Percentiles rank a stretch among this genome's conserved stretches.
Conservation (phyloP, 2,113 vertebrate genomes). For the Meles meles region DNA sequence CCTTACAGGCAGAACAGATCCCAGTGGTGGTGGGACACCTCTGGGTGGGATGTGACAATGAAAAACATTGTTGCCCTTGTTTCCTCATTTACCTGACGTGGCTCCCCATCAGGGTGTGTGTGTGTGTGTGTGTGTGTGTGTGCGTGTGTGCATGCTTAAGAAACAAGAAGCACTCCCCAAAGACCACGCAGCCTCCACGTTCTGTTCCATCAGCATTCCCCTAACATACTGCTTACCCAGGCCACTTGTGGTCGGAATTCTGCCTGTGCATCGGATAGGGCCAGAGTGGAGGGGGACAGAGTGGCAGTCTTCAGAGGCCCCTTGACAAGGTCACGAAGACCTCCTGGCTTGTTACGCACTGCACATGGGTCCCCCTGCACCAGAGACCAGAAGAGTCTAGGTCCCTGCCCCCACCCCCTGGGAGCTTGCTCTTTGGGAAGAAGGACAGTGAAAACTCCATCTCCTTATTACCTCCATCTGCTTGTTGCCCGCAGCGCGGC, state of each 20-base stretch:
- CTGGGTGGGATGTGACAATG: background rate
- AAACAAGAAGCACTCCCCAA: background rate
- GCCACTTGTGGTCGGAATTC: constrained; percentile 29
- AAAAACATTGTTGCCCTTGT: background rate
- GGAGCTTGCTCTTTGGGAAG: background rate
- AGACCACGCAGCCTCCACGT: background rate
- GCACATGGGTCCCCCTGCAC: background rate
- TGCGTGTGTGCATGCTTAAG: background rate
- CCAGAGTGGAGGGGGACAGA: background rate
- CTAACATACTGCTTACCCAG: constrained; percentile 42
- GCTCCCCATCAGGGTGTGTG: background rate
- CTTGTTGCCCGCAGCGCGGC: background rate
- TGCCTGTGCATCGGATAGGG: background rate
- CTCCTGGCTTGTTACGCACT: background rate
- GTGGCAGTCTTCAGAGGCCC: background rate
- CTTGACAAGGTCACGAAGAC: background rate
- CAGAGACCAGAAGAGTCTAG: background rate
- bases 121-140: background rate
- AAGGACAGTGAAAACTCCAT: background rate
- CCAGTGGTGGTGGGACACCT: background rate
- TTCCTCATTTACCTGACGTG: background rate
- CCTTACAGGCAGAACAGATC: background rate
- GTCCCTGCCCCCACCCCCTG: background rate
- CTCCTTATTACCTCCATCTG: background rate
- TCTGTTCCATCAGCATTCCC: constrained; percentile 39